phyloP scores from a whole-genome alignment of 2,113 vertebrate species.

The Oenanthe oenanthe region DNA sequence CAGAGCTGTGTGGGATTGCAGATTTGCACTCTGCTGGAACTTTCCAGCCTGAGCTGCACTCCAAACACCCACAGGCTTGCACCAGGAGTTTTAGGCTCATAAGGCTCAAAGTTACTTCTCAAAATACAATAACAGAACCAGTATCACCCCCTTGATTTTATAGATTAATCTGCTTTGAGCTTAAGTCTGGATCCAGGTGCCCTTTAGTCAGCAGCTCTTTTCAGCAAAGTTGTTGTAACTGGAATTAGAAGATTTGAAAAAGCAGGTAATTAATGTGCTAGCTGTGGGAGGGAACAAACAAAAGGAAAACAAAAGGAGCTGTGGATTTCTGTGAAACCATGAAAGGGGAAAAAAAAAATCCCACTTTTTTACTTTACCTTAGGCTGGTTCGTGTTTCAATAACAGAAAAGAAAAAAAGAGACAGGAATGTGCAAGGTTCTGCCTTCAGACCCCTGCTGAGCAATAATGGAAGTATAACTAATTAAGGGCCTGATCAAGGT shows the following conservation, averaged over 20 bases:
- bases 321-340: background rate
- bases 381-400: background rate
- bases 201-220: background rate
- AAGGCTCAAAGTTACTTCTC: background rate
- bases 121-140: background rate
- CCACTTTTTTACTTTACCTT: background rate
- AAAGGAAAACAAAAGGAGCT: constrained; percentile 6
- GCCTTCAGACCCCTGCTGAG: constrained; percentile 32
- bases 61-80: constrained; percentile 30
- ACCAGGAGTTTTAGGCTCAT: background rate
- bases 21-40: background rate
- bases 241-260: background rate
- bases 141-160: background rate
- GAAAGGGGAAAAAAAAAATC: background rate
- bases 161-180: background rate
- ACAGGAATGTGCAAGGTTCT: background rate
- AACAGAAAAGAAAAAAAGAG: background rate
- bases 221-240: background rate
- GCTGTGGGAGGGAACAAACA: background rate
- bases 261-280: background rate
- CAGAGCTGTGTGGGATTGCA: constrained; percentile 18
- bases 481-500: constrained; percentile 45
- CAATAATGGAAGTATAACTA: constrained; percentile 42
- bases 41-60: constrained; percentile 44
- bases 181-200: background rate